Base-by-base conservation (phyloP, 2,113 vertebrate species). In the Rissa tridactyla region DNA sequence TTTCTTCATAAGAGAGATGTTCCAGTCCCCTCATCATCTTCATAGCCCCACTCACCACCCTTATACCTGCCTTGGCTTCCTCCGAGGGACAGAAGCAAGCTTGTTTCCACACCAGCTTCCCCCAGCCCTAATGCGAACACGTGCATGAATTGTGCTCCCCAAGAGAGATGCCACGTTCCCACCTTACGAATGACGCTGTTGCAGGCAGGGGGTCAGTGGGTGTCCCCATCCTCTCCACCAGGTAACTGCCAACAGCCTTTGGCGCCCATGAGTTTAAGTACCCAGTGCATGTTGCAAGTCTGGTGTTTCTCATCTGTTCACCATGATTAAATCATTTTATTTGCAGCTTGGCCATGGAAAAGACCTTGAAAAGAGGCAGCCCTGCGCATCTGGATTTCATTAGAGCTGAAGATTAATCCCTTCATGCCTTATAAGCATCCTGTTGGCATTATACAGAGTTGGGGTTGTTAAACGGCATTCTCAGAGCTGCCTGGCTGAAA, bases 331-430 rank as follows among this genome's bases (percentile, higher is more conserved):
- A 96, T 76, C 4, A 73, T 73, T 90, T 76, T 21, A 92, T 94
- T 95, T 89, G 95, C 91, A 94, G 66, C 75, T 94, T 91, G 89
- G 89, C 89, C 86, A 62, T 10, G 44, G 90, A 72, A 86, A 64
- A 82, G 86, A 76, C 82, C 81, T 94, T 88, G 78, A 94, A 71
- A 86, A 93, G 87, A 97, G 57, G 82, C 91, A 95, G 85, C 70
- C 93, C 78, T 70, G 80, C 58, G 84, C 96, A 95, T 97, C 96
- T 98, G 98, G 97, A 73, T 90, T 97, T 92, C 88, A 96, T 97
- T 95, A 97, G 68, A 91, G 66, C 30, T 49, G 60, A 92, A 71
- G 65, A 86, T 96, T 91, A 97, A 97, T 97, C 73, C 88, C 78
- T 94, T 92, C 88, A 94, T 94, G 95, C 88, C 94, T 97, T 96